Evolutionary conservation across 1,140 invertebrate genomes (phyloP), one percentile per base, ranked within the genome.

Genomic region (Neodiprion lecontei): DNA sequence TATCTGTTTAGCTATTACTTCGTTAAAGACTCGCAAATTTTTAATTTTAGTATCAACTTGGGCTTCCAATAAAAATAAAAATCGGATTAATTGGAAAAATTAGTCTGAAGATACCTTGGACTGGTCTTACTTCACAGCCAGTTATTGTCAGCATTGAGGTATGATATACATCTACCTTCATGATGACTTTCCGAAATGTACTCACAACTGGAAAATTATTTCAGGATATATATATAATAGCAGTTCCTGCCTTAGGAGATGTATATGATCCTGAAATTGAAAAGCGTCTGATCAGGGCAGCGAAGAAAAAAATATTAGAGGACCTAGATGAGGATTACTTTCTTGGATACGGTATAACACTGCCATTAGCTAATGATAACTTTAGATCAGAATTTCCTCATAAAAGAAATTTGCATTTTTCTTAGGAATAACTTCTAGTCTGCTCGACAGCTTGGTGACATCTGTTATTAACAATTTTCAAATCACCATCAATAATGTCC

Each of bases 391-490:
- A 81, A 82, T 12, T 50, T 69, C 61, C 10, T 72, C 28, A 66
- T 40, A 73, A 70, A 47, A 48, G 48, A 53, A 53, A 7, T 70
- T n/a, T 28, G 61, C 4, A n/a, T 21, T 69, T 73, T 17, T 28
- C 69, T 49, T 70, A 84, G 84, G 80, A 74, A 78, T 82, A 67
- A 75, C 80, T 76, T 78, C 77, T 78, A 91, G 89, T 74, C 93
- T 95, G 80, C 90, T 94, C 76, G 93, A 95, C 84, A 93, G 93
- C 82, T 84, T 96, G 66, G 88, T 93, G 67, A 92, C 93, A 17
- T 94, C 93, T 17, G 91, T 95, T 10, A 89, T 95, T 72, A 95
- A 95, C 84, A 95, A 95, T 85, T 89, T 96, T 66, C 94, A 96
- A 88, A 91, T 97, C 48, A 94, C 92, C 74, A 89, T 96, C 12